A percentile compares a stretch with the other conserved stretches of the same genome.
Conservation (phyloP, 2,888 invertebrate genomes). For the Limnephilus lunatus region DNA sequence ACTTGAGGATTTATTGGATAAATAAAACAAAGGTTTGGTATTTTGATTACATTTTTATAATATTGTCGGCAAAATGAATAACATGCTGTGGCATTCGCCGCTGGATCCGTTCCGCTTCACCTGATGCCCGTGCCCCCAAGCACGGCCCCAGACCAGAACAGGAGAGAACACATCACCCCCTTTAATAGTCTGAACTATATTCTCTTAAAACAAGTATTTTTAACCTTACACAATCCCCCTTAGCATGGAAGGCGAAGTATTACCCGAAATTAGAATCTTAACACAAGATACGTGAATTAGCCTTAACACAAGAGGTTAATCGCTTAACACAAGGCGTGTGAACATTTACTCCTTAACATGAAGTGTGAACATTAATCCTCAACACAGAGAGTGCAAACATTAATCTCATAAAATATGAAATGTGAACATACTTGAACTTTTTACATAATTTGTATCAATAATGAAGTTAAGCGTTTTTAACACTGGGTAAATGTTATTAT, state of each 20-base stretch:
- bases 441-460: not conserved
- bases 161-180: not conserved
- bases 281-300: conserved; percentile 27
- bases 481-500: not conserved
- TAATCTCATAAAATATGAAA: not conserved
- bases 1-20: not conserved
- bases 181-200: not conserved
- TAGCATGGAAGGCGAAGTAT: not conserved
- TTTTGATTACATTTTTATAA: conserved; percentile 66
- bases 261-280: not conserved
- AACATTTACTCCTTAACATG: conserved; percentile 3
- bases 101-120: conserved; percentile 43
- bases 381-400: conserved; percentile 3
- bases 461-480: not conserved
- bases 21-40: conserved; percentile 55
- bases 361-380: not conserved
- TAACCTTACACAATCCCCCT: not conserved
- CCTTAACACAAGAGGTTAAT: not conserved
- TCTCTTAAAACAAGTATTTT: not conserved
- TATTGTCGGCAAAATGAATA: conserved; percentile 67
- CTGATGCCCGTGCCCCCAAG: conserved; percentile 45
- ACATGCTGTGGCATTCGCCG: conserved; percentile 62
- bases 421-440: not conserved
- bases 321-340: conserved; percentile 2
- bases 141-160: conserved; percentile 35